Evolutionary conservation across 2,113 vertebrate genomes (phyloP), one percentile per base, ranked within the genome.

Genomic region (Neogale vison): DNA sequence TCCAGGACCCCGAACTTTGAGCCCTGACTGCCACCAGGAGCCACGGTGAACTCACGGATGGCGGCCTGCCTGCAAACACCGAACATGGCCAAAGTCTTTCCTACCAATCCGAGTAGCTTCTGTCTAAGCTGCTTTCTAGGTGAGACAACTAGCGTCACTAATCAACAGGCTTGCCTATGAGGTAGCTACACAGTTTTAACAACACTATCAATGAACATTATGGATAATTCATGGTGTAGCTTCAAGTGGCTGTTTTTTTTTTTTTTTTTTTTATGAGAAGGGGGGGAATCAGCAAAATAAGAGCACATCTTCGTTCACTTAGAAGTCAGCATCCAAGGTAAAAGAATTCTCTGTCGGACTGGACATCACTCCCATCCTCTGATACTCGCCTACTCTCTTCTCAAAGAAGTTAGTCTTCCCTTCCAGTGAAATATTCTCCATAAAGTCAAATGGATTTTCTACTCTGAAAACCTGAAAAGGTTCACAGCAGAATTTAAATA

Each of bases 381-480:
- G 99, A 98, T 99, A 99, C 98, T 99, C 99, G 74, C 99, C 99
- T 13, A 99, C 99, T 59, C 99, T 98, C 99, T 99, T 99, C 99
- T 99, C 99, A 98, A 99, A 99, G 99, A 99, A 99, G 98, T 99
- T 99, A n/a, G 99, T 99, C 98, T 99, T 99, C 76, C 99, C 99
- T 98, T 99, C 99, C 98, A 99, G 98, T 29, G 99, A 99, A 93
- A 99, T 99, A 98, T 99, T 99, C 98, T 99, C 99, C 99, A 99
- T 99, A 98, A 99, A 99, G 99, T 99, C 99, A 97, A 99, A 99
- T 20, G 99, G 99, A 97, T 99, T 99, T 98, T 99, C 99, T 17
- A 95, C 99, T 95, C 71, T 98, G 98, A 99, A 99, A 92, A 99
- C 98, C 99, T 99, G 97, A 93, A 98, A 98, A 12, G 61, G 57